Conservation (phyloP, 2,113 vertebrate genomes). For the Psilopsiagon aurifrons region DNA sequence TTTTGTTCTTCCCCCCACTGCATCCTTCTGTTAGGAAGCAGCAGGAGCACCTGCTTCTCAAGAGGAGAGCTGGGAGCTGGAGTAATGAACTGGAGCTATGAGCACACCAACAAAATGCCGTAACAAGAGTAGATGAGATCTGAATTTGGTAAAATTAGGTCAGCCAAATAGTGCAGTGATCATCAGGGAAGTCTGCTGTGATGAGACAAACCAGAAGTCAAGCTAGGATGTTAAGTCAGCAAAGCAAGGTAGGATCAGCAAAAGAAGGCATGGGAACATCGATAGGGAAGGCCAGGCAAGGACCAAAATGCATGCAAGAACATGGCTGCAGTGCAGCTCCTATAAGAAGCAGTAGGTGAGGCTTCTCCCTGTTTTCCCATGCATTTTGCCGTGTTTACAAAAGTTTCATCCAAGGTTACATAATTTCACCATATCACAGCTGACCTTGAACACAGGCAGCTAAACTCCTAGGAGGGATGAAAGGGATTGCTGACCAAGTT, state of each 20-base stretch:
- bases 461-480: background rate
- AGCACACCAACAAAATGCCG: background rate
- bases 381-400: background rate
- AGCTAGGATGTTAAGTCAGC: background rate
- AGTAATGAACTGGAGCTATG: background rate
- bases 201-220: background rate
- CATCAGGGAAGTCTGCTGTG: background rate
- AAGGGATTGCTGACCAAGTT: background rate
- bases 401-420: background rate
- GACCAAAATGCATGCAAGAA: background rate
- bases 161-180: background rate
- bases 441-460: background rate
- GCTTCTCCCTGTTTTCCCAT: background rate
- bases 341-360: background rate
- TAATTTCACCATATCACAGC: background rate
- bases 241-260: background rate
- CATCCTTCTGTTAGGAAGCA: background rate
- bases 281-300: background rate
- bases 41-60: background rate
- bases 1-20: background rate
- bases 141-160: background rate
- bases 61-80: background rate
- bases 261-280: background rate
- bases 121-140: background rate
- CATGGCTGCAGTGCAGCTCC: background rate